Evolutionary conservation across 2,888 invertebrate genomes (phyloP).

Genomic region (Lathronympha strigana): DNA sequence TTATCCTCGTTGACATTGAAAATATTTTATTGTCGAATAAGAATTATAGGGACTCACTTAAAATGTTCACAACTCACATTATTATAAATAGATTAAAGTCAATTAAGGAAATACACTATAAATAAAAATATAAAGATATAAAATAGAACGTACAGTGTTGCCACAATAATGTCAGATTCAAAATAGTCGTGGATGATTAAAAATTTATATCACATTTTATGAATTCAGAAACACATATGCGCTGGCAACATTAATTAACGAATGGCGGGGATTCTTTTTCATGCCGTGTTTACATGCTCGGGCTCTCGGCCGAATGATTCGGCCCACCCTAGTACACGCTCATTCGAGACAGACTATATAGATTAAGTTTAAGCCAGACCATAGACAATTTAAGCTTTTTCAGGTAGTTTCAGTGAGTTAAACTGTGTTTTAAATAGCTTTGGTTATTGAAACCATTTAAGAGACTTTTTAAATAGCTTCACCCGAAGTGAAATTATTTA

Average conservation of each 20-base stretch:
- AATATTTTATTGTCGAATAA: slow-evolving; percentile 34
- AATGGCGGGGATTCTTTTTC: too few relatives aligned
- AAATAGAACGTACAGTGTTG: background rate
- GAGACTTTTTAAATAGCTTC: too few relatives aligned
- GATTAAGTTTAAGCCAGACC: too few relatives aligned
- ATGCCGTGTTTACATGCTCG: too few relatives aligned
- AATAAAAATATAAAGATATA: slow-evolving; percentile 10
- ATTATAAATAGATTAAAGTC: slow-evolving; percentile 34
- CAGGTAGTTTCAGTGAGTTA: too few relatives aligned
- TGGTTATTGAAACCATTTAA: too few relatives aligned
- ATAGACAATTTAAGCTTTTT: too few relatives aligned
- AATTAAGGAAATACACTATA: slow-evolving; percentile 31
- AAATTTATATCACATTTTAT: slow-evolving; percentile 2
- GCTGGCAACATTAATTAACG: background rate
- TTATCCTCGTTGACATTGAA: slow-evolving; percentile 32
- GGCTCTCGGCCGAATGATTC: too few relatives aligned
- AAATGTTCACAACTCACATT: slow-evolving; percentile 26
- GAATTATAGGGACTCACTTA: slow-evolving; percentile 25
- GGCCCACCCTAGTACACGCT: too few relatives aligned
- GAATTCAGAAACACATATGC: background rate
- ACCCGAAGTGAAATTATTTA: too few relatives aligned
- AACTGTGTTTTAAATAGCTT: too few relatives aligned
- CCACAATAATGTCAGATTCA: background rate
- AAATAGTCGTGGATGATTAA: background rate
- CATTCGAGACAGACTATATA: too few relatives aligned